Percentiles rank a stretch among this genome's conserved stretches.
These are phyloP conservation scores for Mystacornis crossleyi DNA, from an alignment of 2,113 vertebrate genomes.

Conservation along the genomic window DNA sequence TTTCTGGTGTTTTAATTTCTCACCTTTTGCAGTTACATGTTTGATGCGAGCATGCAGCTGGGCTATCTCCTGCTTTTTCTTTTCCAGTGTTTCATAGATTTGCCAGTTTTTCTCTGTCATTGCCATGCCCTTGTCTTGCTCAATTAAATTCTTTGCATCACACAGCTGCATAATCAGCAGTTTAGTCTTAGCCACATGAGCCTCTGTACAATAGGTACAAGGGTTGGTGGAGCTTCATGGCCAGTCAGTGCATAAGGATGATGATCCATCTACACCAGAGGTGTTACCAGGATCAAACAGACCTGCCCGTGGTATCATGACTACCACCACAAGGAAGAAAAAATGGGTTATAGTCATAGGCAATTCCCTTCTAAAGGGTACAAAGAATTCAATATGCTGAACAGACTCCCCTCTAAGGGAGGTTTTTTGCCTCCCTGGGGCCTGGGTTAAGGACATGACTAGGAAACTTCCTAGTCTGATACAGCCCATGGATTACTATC, in stretches of 20 bases:
- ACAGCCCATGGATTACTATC: not conserved
- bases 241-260: not conserved
- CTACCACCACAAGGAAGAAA: not conserved
- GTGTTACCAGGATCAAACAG: not conserved
- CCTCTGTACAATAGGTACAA: not conserved
- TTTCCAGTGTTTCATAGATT: not conserved
- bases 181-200: constrained; percentile 86
- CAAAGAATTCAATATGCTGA: not conserved
- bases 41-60: accelerated
- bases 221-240: not conserved
- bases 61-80: not conserved
- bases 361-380: not conserved
- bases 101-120: not conserved
- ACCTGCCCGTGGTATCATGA: accelerated
- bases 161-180: constrained; percentile 88
- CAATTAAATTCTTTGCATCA: constrained; percentile 89
- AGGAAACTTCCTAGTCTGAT: not conserved
- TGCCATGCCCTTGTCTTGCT: constrained; percentile 61
- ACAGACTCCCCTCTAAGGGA: not conserved
- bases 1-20: not conserved
- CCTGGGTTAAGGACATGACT: not conserved
- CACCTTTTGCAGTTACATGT: not conserved
- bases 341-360: not conserved
- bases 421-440: not conserved
- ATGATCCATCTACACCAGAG: no score